phyloP scores from a whole-genome alignment of 2,113 vertebrate genomes.

The Corythoichthys haematopterus region DNA sequence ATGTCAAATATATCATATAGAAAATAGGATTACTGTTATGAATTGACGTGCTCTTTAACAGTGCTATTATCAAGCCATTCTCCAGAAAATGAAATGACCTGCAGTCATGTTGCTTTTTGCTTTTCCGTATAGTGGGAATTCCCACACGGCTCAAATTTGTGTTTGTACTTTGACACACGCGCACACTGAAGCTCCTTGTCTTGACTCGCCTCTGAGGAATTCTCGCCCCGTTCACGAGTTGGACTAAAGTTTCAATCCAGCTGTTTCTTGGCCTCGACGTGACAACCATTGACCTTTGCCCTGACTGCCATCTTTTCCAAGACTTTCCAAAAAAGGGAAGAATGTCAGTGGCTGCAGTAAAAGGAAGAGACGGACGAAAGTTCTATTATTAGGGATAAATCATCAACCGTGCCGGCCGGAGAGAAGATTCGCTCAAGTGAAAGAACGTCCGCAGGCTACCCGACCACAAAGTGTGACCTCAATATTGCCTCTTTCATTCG shows the following conservation, averaged over 20 bases:
- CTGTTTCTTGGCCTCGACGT: not conserved
- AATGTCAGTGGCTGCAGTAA: not conserved
- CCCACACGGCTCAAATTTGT: not conserved
- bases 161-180: not conserved
- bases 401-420: not conserved
- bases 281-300: not conserved
- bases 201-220: conserved; percentile 3
- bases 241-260: not conserved
- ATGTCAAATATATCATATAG: too few relatives aligned
- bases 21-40: too few relatives aligned
- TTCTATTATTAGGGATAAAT: not conserved
- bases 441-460: not conserved
- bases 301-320: not conserved
- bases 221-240: not conserved
- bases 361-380: not conserved
- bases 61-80: too few relatives aligned
- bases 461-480: not conserved
- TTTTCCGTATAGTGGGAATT: too few relatives aligned
- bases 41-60: too few relatives aligned
- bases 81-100: too few relatives aligned
- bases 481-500: not conserved
- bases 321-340: not conserved
- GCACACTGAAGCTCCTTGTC: not conserved
- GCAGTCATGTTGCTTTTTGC: too few relatives aligned
- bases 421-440: not conserved